Percentiles rank a stretch among this genome's conserved stretches.
Evolutionary conservation across 2,797 vertebrate species (phyloP).

Genomic region (Sebastes kiyomatsui): DNA sequence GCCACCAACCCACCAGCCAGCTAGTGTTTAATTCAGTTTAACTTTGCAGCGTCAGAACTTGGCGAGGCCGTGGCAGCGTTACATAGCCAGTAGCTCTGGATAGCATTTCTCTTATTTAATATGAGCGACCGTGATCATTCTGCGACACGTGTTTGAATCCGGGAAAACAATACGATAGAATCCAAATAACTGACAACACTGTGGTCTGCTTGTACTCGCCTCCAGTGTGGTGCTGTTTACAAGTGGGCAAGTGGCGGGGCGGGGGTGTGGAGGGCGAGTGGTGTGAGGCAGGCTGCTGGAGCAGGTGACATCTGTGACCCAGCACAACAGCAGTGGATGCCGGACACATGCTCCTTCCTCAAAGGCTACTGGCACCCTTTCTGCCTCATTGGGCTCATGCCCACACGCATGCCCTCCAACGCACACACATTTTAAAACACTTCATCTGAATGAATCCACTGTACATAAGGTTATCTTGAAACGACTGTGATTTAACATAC

Average conservation of each 20-base stretch:
- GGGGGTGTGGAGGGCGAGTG: not conserved
- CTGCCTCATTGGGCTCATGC: constrained; percentile 50
- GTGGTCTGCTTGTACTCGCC: constrained; percentile 11
- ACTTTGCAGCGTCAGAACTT: constrained; percentile 45
- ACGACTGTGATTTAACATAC: not conserved
- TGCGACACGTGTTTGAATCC: constrained; percentile 12
- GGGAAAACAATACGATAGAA: not conserved
- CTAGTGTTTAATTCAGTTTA: constrained; percentile 46
- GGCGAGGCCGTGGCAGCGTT: constrained; percentile 42
- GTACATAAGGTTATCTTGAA: not conserved
- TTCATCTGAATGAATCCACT: constrained; percentile 16
- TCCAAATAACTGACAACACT: constrained; percentile 1
- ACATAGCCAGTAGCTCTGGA: constrained; percentile 47
- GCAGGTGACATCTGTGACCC: constrained; percentile 74
- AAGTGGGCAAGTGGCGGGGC: constrained; percentile 3
- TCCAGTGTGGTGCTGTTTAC: constrained; percentile 16
- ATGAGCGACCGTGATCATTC: constrained; percentile 1
- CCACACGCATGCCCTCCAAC: not conserved
- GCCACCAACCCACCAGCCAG: constrained; percentile 44
- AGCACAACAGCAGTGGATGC: constrained; percentile 57
- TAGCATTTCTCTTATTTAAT: constrained; percentile 49
- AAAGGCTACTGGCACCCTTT: constrained; percentile 57
- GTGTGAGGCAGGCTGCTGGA: constrained; percentile 52
- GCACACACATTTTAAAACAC: constrained; percentile 9
- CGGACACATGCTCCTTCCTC: constrained; percentile 67